Evolutionary conservation across 1,140 invertebrate genomes (phyloP), one percentile per base, ranked within the genome.

Genomic region (Aricia agestis): DNA sequence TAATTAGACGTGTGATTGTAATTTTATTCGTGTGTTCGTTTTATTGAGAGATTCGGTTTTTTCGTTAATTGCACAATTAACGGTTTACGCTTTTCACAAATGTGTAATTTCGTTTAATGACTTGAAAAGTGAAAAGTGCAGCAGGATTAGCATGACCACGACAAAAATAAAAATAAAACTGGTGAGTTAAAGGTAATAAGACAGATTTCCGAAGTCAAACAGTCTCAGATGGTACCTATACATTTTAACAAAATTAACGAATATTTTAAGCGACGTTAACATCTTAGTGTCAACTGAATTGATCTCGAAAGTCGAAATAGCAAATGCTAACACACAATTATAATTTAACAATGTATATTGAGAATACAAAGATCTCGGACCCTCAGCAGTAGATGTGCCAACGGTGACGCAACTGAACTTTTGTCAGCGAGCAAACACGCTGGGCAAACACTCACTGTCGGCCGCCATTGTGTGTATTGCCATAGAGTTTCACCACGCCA

Each of bases 391-490:
- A 18, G 19, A 63, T 31, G 19, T 63, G 59, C 59, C 45, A 69
- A 68, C 68, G 67, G 59, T 78, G 75, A 75, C 73, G 77, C 70
- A 75, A 75, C 70, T 65, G 69, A 76, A 73, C 77, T 77, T 77
- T 79, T 79, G 78, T 79, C 72, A 76, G 75, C 67, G 66, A 75
- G 74, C 76, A 80, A 82, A 83, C 78, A 82, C 11, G 66, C 73
- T 71, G 42, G n/a, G 76, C 75, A 84, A 84, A 84, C 78, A 84
- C 74, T 79, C 59, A 74, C 76, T 76, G 81, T 79, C 80, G 80
- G 80, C 81, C 77, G 75, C 81, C 78, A 80, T 82, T 83, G 83
- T 83, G 67, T 79, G 74, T 63, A 61, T 57, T 69, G 61, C 70
- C 66, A 19, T 72, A 65, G 69, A 73, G 66, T 59, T 32, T 58